These are phyloP conservation scores for Fregata magnificens DNA, from an alignment of 2,113 vertebrate species.

Conservation along the genomic window DNA sequence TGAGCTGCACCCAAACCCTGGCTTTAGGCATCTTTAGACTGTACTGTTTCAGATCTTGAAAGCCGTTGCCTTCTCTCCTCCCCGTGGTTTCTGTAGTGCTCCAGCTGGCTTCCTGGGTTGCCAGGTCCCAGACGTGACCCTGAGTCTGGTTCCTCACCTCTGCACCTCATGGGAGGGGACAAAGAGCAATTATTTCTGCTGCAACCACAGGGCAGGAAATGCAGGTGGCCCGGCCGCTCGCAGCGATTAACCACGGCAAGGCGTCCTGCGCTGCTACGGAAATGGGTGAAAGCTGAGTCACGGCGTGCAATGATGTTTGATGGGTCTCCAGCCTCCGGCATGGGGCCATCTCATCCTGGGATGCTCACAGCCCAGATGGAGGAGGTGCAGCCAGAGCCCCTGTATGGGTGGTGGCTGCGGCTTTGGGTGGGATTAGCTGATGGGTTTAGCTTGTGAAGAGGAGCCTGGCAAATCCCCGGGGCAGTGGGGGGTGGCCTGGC, in stretches of 20 bases:
- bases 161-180: not conserved
- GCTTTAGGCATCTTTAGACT: not conserved
- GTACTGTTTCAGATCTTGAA: not conserved
- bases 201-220: not conserved
- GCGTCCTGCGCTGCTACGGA: not conserved
- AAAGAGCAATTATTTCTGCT: not conserved
- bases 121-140: not conserved
- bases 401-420: rapidly evolving
- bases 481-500: not conserved
- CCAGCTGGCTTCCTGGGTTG: not conserved
- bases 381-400: not conserved
- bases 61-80: not conserved
- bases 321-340: not conserved
- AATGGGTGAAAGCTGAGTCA: not conserved
- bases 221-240: not conserved
- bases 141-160: not conserved
- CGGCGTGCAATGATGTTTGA: not conserved
- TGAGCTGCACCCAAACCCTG: not conserved
- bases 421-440: not conserved
- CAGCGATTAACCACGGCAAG: not conserved
- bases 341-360: not conserved
- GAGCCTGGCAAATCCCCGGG: not conserved
- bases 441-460: not conserved
- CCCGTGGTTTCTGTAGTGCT: rapidly evolving
- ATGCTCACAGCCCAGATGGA: not conserved